These are phyloP conservation scores for Alcedo atthis DNA, from an alignment of 2,797 vertebrate genomes.

Conservation along the genomic window DNA sequence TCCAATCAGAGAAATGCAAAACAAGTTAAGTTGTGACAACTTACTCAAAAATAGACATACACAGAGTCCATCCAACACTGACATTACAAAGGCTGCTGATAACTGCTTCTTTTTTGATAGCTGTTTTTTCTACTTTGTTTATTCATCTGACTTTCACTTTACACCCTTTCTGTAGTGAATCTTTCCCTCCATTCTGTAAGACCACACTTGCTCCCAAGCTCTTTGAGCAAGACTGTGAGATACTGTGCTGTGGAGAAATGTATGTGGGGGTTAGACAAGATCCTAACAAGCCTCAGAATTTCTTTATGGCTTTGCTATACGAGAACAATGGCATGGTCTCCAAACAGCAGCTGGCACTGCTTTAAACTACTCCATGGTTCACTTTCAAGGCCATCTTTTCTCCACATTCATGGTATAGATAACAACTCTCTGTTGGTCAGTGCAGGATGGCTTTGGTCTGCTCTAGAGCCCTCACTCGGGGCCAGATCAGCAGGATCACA, in stretches of 20 bases:
- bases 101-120: background rate
- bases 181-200: background rate
- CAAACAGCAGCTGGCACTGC: background rate
- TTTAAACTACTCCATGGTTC: background rate
- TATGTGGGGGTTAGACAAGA: background rate
- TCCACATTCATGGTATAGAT: background rate
- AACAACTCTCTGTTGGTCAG: background rate
- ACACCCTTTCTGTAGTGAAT: background rate
- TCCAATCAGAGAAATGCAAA: background rate
- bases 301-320: background rate
- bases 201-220: background rate
- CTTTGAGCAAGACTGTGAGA: background rate
- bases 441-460: background rate
- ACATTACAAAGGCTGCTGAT: background rate
- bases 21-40: background rate
- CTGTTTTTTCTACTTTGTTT: background rate
- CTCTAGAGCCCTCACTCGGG: accelerated
- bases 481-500: background rate
- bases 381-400: background rate
- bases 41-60: background rate
- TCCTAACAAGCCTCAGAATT: background rate
- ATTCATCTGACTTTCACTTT: background rate
- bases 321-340: background rate
- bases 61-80: background rate
- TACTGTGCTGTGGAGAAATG: background rate